A percentile compares a stretch with the other conserved stretches of the same genome.
phyloP scores from a whole-genome alignment of 2,888 invertebrate genomes.

The Andrena dorsata region DNA sequence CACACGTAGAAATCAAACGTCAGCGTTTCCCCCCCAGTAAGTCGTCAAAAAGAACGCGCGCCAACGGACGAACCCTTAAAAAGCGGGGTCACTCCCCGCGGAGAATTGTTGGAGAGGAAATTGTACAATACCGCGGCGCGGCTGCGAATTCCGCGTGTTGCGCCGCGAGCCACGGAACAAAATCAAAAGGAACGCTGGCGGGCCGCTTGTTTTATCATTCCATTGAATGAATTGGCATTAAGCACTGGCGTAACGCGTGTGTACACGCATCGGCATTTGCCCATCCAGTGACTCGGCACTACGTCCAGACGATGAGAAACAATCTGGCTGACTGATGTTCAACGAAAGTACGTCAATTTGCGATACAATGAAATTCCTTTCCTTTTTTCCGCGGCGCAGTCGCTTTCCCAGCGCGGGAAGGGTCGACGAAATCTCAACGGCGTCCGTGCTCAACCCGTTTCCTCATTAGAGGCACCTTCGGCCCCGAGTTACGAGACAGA shows the following conservation, averaged over 20 bases:
- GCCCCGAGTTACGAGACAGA: background rate
- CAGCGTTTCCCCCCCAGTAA: constrained; percentile 9
- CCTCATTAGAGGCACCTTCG: background rate
- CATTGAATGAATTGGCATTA: constrained; percentile 72
- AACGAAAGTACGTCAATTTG: constrained; percentile 48
- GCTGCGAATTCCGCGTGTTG: constrained; percentile 54
- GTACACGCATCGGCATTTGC: constrained; percentile 46
- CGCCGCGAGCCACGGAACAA: constrained; percentile 23
- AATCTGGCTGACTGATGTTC: constrained; percentile 47
- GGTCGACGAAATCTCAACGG: background rate
- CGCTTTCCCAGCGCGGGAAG: background rate
- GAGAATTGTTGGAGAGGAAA: constrained; percentile 33
- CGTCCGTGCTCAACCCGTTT: background rate
- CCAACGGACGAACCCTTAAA: constrained; percentile 15
- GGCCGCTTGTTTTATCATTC: constrained; percentile 68
- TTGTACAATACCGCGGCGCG: constrained; percentile 53
- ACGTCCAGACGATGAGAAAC: constrained; percentile 56
- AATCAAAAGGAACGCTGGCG: constrained; percentile 40
- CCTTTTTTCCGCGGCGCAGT: background rate
- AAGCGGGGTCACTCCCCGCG: constrained; percentile 41
- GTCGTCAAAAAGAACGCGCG: constrained; percentile 3
- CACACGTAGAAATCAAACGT: background rate
- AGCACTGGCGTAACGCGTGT: constrained; percentile 50
- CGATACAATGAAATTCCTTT: constrained; percentile 29
- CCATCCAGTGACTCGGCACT: constrained; percentile 60